Evolutionary conservation across 2,888 invertebrate genomes (phyloP).

Genomic region (Gerris lacustris): DNA sequence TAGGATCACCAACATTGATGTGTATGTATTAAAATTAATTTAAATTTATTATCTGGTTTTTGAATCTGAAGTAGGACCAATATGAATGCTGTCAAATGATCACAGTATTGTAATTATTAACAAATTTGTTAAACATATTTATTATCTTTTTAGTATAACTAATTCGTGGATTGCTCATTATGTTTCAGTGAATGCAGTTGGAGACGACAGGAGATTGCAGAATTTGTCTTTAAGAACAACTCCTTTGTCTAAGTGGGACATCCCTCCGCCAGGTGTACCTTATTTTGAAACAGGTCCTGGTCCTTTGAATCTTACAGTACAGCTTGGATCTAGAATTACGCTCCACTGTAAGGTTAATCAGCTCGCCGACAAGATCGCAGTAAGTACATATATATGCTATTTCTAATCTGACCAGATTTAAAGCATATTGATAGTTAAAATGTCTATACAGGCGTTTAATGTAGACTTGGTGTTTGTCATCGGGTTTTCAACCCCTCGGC

Average conservation of each 20-base stretch:
- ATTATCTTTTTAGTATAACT: background rate
- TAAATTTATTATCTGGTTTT: background rate
- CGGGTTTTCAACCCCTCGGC: too few species aligned
- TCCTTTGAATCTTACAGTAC: slow-evolving; percentile 51
- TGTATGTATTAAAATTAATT: background rate
- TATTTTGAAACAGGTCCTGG: slow-evolving; percentile 55
- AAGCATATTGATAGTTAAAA: too few species aligned
- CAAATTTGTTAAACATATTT: too few species aligned
- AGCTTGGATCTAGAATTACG: slow-evolving; percentile 50
- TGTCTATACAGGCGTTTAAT: too few species aligned
- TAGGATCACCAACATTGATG: too few species aligned
- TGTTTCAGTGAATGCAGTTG: background rate
- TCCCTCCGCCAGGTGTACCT: slow-evolving; percentile 36
- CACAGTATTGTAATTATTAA: too few species aligned
- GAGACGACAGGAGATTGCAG: slow-evolving; percentile 3
- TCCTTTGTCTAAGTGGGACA: background rate
- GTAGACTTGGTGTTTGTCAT: too few species aligned
- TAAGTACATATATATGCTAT: slow-evolving; percentile 35
- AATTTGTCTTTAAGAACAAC: background rate
- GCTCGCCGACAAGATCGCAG: slow-evolving; percentile 53
- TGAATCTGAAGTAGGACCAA: background rate
- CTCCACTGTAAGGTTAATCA: slow-evolving; percentile 57
- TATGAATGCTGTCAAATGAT: background rate
- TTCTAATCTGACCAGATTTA: too few species aligned
- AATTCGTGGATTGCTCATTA: background rate